Conservation (phyloP, 2,888 invertebrate species). For the Branchipolynoe longqiensis region DNA sequence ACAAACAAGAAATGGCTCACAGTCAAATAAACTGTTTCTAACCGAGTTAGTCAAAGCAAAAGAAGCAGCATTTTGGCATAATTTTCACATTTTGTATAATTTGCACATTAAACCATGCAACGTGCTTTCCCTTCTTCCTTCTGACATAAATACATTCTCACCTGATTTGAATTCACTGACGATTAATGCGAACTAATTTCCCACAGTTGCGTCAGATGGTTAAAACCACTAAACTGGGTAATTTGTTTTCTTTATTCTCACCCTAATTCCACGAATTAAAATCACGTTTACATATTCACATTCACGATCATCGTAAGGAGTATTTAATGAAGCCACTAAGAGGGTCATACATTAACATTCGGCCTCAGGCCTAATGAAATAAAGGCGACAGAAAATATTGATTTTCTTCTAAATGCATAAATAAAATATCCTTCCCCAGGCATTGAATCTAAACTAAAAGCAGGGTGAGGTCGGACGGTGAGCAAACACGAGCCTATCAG, state of each 20-base stretch:
- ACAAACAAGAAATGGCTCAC: too few species aligned
- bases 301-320: neutral
- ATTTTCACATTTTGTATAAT: too few species aligned
- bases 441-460: constrained; percentile 40
- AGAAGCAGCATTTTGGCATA: too few species aligned
- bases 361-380: neutral
- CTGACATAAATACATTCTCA: too few species aligned
- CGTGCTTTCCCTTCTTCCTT: too few species aligned
- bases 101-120: too few species aligned
- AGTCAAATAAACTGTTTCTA: too few species aligned
- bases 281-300: constrained; percentile 24
- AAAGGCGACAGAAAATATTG: neutral
- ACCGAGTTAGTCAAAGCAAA: too few species aligned
- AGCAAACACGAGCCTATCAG: constrained; percentile 10
- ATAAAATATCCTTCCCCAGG: neutral
- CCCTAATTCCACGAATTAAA: neutral
- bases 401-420: constrained; percentile 7
- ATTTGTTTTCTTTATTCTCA: constrained; percentile 18
- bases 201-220: neutral
- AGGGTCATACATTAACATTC: neutral
- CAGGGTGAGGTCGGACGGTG: constrained; percentile 24
- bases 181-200: neutral
- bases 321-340: constrained; percentile 14
- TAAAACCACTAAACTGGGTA: too few species aligned
- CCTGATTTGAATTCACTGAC: too few species aligned